Evolutionary conservation across 2,888 invertebrate species (phyloP), one percentile per base, ranked within the genome.

Genomic region (Drosophila meridiana): DNA sequence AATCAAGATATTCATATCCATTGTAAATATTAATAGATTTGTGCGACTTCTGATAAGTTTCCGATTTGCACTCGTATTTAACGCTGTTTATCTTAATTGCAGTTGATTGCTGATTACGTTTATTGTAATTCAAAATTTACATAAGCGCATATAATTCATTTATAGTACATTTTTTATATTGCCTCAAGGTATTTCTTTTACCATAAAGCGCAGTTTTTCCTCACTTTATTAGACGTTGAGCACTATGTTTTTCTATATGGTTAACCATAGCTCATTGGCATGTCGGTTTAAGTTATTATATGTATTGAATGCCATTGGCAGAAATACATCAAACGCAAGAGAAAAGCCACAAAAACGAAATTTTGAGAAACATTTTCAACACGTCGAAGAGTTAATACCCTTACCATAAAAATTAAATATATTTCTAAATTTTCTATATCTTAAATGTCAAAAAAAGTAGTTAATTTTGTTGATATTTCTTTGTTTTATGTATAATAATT

Each of bases 201-300:
- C 3, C 34, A 13, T 36, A 1, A 4, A 4, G 30, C 9, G 30
- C 28, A 7, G 8, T 30, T 47, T 28, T 40, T 2, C 28, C 5
- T 4, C 3, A 9, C 20, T 8, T 20, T 3, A 28, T 9, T 36
- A 30, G 40, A 38, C 20, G 26, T 28, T 13, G 34, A 30, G 56
- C 13, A n/a, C n/a, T 20, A 36, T 36, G 4, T 7, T 4, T 13
- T 26, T 2, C 20, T 30, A n/a, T 20, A 30, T 14, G 2, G 40
- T 38, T 13, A 32, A 26, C 36, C 61, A 59, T 55, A 73, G 62
- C 58, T 68, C 57, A 69, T 59, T 63, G 57, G 56, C 40, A 43
- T 42, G 50, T 53, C 47, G 34, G 61, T 67, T 82, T 72, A 67
- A 60, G 76, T 14, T 53, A 62, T 70, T 68, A 60, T 47, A 59